phyloP scores from a whole-genome alignment of 2,888 invertebrate genomes.

The Drosophila pseudotalamancana region DNA sequence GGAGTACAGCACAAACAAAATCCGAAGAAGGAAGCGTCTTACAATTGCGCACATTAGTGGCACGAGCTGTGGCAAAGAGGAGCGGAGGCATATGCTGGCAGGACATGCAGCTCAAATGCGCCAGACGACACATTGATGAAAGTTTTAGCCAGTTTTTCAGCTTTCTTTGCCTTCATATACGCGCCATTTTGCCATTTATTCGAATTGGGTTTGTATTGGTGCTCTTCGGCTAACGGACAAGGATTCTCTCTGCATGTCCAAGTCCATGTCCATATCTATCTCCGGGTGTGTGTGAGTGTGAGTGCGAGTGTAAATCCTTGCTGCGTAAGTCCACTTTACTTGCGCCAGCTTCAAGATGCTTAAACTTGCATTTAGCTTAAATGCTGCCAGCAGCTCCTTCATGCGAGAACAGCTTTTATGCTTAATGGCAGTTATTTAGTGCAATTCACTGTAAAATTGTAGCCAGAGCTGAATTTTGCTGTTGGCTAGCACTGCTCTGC shows the following conservation, averaged over 20 bases:
- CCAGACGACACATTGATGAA: slow-evolving; percentile 65
- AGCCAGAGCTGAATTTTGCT: slow-evolving; percentile 39
- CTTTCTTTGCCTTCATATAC: slow-evolving; percentile 26
- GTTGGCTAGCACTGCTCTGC: slow-evolving; percentile 2
- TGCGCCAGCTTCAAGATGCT: slow-evolving; percentile 63
- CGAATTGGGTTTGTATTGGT: slow-evolving; percentile 40
- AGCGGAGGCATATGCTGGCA: slow-evolving; percentile 13
- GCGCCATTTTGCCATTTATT: slow-evolving; percentile 47
- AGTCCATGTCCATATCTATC: slow-evolving; percentile 12
- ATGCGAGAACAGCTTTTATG: slow-evolving; percentile 79
- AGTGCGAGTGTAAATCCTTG: slow-evolving; percentile 18
- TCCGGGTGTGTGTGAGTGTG: slow-evolving; percentile 10
- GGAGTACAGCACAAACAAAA: slow-evolving; percentile 56
- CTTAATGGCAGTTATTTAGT: slow-evolving; percentile 80
- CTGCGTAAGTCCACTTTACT: slow-evolving; percentile 74
- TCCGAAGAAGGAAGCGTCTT: slow-evolving; percentile 42
- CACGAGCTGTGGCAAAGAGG: slow-evolving; percentile 32
- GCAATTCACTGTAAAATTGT: slow-evolving; percentile 78
- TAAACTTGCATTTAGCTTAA: slow-evolving; percentile 76
- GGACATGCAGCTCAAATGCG: slow-evolving; percentile 35
- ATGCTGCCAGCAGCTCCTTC: slow-evolving; percentile 70
- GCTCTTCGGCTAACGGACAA: slow-evolving; percentile 20
- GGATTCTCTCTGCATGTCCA: slow-evolving; percentile 8
- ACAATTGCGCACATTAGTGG: slow-evolving; percentile 75
- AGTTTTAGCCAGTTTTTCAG: slow-evolving; percentile 50